Evolutionary conservation across 2,113 vertebrate species (phyloP).

Genomic region (Chitala chitala): DNA sequence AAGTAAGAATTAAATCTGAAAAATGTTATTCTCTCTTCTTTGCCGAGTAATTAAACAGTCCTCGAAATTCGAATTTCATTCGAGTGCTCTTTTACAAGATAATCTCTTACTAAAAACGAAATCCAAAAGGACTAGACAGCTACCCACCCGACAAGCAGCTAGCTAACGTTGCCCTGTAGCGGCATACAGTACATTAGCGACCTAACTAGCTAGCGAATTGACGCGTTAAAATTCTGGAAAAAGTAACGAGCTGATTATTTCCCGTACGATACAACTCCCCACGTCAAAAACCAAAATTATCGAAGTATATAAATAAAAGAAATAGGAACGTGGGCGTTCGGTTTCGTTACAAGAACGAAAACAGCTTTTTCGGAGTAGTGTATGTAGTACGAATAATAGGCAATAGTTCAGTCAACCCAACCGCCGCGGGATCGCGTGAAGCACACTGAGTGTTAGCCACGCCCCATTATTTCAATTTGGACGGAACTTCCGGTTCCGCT

Average conservation of each 20-base stretch:
- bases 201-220: not conserved
- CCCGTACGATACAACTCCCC: not conserved
- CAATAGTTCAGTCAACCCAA: not conserved
- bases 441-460: not conserved
- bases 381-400: not conserved
- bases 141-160: not conserved
- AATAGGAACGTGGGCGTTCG: too few relatives aligned
- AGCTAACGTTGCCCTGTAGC: not conserved
- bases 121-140: not conserved
- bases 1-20: not conserved
- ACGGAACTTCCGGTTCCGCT: slow-evolving; percentile 10
- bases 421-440: not conserved
- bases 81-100: not conserved
- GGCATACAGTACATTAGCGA: not conserved
- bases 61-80: slow-evolving; percentile 18
- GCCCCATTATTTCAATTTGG: not conserved
- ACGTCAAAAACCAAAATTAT: too few relatives aligned
- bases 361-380: too few relatives aligned
- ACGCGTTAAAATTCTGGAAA: not conserved
- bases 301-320: too few relatives aligned
- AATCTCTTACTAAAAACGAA: not conserved
- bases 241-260: not conserved
- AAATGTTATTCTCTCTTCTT: not conserved
- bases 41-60: not conserved
- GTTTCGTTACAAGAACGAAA: too few relatives aligned